Conservation (phyloP, 2,797 vertebrate genomes). For the Parambassis ranga region DNA sequence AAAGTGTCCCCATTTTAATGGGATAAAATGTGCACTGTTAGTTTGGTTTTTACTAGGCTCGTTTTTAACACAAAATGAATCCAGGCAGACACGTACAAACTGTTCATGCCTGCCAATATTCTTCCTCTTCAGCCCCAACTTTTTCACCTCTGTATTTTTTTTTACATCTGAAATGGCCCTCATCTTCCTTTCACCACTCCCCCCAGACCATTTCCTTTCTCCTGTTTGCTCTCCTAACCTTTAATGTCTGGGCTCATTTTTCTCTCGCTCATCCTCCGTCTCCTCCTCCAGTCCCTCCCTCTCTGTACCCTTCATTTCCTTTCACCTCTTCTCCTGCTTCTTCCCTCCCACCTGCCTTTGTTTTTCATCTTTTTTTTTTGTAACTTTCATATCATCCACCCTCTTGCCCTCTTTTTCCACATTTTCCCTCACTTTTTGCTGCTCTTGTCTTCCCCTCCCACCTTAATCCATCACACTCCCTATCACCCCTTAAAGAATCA, state of each 20-base stretch:
- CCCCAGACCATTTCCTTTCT: not conserved
- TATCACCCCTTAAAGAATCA: constrained; percentile 49
- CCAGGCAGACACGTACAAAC: not conserved
- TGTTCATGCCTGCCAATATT: not conserved
- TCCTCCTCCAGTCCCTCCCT: not conserved
- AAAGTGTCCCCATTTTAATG: constrained; percentile 4
- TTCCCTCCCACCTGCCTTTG: not conserved
- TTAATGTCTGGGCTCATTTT: not conserved
- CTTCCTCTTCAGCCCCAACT: not conserved
- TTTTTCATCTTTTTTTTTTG: not conserved
- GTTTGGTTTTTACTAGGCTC: not conserved
- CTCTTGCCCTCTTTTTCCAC: constrained; percentile 11
- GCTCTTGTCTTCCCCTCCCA: not conserved
- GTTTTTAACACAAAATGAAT: not conserved
- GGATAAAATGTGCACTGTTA: constrained; percentile 12
- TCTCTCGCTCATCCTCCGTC: not conserved
- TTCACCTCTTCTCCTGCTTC: constrained; percentile 10
- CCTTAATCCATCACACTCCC: constrained; percentile 36
- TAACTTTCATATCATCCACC: constrained; percentile 3
- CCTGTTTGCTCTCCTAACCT: constrained; percentile 19
- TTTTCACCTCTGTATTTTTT: constrained; percentile 8
- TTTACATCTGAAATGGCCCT: constrained; percentile 14
- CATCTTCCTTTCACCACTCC: not conserved
- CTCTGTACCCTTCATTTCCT: constrained; percentile 6
- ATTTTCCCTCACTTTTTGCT: constrained; percentile 8